These are phyloP conservation scores for Periparus ater DNA, from an alignment of 2,797 vertebrate genomes.

Conservation along the genomic window DNA sequence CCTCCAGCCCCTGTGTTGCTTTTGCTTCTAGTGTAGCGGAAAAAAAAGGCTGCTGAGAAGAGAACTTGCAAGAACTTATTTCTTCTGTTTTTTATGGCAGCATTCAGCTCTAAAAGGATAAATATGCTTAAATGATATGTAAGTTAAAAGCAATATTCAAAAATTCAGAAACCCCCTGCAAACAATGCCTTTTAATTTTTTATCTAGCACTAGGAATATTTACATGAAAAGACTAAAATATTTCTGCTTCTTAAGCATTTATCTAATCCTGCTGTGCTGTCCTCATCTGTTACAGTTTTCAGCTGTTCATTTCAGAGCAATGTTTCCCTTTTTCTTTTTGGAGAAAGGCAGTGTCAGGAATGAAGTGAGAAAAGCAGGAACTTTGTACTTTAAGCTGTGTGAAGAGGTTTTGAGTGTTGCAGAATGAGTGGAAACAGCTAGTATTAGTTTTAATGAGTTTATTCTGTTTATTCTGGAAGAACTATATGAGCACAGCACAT, in stretches of 20 bases:
- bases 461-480: not conserved
- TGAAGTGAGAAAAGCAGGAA: not conserved
- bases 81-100: not conserved
- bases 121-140: not conserved
- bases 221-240: not conserved
- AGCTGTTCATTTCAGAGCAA: not conserved
- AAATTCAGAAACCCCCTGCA: not conserved
- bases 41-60: not conserved
- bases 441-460: not conserved
- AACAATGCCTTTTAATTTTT: not conserved
- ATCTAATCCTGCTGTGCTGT: not conserved
- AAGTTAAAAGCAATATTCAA: not conserved
- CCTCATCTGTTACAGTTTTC: not conserved
- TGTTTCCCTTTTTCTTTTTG: not conserved
- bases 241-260: not conserved
- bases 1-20: not conserved
- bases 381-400: not conserved
- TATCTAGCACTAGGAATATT: not conserved
- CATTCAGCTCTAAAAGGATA: not conserved
- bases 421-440: not conserved
- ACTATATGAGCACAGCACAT: rapidly evolving
- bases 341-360: not conserved
- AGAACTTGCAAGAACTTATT: not conserved
- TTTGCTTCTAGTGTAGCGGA: not conserved
- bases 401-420: not conserved